Conservation (phyloP, 1,140 invertebrate species). For the Lasaia peninsularis region DNA sequence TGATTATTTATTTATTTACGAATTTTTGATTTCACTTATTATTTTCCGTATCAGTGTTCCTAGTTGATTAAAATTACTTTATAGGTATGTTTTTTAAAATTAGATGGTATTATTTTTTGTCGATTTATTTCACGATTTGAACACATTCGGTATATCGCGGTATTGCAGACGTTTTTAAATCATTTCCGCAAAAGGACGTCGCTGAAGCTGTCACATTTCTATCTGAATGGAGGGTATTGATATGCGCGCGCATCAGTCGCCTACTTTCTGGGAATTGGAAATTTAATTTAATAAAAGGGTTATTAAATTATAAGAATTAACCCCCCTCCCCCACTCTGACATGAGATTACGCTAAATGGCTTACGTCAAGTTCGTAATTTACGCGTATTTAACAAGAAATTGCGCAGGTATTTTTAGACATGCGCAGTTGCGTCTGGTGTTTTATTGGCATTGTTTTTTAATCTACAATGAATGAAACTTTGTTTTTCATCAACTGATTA, state of each 20-base stretch:
- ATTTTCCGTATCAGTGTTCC: too few species aligned
- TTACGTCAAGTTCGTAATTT: background rate
- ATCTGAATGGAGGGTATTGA: slow-evolving; percentile 33
- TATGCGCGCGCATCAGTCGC: slow-evolving; percentile 63
- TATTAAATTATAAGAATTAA: slow-evolving; percentile 6
- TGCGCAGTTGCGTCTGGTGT: background rate
- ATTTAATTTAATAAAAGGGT: slow-evolving; percentile 32
- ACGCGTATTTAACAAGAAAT: background rate
- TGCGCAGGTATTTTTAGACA: background rate
- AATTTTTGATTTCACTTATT: too few species aligned
- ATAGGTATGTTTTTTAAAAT: too few species aligned
- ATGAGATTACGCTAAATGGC: background rate
- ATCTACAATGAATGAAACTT: background rate
- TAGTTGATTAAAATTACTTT: too few species aligned
- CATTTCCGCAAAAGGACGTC: slow-evolving; percentile 5
- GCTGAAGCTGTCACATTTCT: background rate
- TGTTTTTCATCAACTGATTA: too few species aligned
- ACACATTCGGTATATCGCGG: background rate
- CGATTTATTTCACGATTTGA: background rate
- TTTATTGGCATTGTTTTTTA: background rate
- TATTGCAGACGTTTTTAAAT: background rate
- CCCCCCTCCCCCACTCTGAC: background rate
- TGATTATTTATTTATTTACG: too few species aligned
- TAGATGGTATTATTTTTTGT: too few species aligned
- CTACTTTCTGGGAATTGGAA: slow-evolving; percentile 38